Conservation (phyloP, 1,140 invertebrate genomes). For the Drosophila orosa region DNA sequence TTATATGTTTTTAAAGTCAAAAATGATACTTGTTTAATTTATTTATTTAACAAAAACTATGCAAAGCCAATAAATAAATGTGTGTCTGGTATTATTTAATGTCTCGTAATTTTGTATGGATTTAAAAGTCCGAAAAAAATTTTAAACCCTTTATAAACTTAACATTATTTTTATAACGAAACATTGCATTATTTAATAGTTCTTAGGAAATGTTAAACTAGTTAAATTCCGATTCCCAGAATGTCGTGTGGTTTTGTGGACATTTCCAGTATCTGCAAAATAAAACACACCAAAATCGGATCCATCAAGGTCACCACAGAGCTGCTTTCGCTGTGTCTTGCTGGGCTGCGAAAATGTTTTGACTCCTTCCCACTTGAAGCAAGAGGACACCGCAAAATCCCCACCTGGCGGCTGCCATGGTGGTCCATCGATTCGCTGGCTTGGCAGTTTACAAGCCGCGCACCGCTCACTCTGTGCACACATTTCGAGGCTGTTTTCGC, state of each 20-base stretch:
- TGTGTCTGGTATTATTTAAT: background rate
- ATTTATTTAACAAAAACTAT: background rate
- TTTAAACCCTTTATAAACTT: too few species aligned
- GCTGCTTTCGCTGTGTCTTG: background rate
- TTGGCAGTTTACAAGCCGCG: constrained; percentile 26
- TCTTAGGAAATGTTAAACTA: background rate
- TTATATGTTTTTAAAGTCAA: background rate
- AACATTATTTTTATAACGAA: background rate
- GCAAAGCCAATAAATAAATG: too few species aligned
- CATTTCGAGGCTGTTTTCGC: constrained; percentile 38
- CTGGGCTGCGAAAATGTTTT: background rate
- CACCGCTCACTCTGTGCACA: constrained; percentile 24
- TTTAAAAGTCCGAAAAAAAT: too few species aligned
- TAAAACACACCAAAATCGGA: constrained; percentile 4
- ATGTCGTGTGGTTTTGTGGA: background rate
- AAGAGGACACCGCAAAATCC: background rate
- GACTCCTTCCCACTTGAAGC: background rate
- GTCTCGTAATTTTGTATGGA: too few species aligned
- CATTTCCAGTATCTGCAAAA: background rate
- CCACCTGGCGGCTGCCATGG: background rate
- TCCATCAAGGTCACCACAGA: constrained; percentile 1
- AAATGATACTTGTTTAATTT: background rate
- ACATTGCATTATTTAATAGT: background rate
- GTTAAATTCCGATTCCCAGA: background rate
- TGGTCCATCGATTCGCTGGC: constrained; percentile 19